phyloP scores from a whole-genome alignment of 2,888 invertebrate species.

The Adelphocoris suturalis region DNA sequence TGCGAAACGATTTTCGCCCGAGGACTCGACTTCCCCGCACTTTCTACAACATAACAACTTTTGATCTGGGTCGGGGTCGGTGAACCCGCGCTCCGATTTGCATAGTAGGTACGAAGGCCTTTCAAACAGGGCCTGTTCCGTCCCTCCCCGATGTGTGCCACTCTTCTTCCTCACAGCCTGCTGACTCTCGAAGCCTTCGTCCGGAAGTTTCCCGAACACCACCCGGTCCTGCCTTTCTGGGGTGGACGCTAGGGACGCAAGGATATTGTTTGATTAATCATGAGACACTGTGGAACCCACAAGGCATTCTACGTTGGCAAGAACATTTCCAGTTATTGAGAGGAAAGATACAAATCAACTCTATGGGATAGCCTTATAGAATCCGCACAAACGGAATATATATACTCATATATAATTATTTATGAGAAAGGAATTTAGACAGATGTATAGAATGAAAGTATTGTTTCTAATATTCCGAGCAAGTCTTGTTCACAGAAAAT shows the following conservation, averaged over 20 bases:
- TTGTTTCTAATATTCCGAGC: no score
- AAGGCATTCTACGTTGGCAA: no score
- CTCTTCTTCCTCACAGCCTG: neutral
- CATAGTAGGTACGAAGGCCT: slow-evolving; percentile 32
- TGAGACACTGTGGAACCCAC: no score
- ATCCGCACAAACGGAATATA: no score
- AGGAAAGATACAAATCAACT: no score
- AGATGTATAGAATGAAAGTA: no score
- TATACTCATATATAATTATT: no score
- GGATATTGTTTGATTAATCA: no score
- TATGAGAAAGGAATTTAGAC: no score
- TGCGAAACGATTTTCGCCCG: slow-evolving; percentile 18
- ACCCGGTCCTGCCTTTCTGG: neutral
- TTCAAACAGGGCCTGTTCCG: slow-evolving; percentile 7
- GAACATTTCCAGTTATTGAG: no score
- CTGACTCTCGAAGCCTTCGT: neutral
- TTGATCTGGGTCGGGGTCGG: slow-evolving; percentile 42
- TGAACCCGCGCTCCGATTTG: slow-evolving; percentile 36
- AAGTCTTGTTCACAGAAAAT: no score
- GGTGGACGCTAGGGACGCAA: neutral
- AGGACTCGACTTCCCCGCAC: slow-evolving; percentile 16
- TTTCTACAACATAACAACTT: slow-evolving; percentile 37
- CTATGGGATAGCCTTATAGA: no score
- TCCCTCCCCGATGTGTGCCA: neutral
- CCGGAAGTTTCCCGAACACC: neutral